Conservation (phyloP, 2,797 vertebrate genomes). For the Chlorospingus semifuscus region DNA sequence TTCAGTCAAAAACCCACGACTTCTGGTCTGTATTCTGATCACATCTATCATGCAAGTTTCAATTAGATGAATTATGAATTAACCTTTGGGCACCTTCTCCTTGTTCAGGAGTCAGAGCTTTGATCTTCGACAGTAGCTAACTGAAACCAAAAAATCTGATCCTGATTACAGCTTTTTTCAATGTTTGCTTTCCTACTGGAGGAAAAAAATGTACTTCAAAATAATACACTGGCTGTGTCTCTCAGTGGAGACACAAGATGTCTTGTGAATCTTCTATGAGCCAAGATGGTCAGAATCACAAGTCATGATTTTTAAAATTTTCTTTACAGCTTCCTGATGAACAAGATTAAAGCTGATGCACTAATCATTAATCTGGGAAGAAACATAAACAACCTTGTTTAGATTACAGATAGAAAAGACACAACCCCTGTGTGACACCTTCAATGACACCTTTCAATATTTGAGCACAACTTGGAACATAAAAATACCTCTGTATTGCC, state of each 20-base stretch:
- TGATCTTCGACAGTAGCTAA: background rate
- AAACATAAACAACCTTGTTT: background rate
- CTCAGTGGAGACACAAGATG: background rate
- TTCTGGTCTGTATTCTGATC: background rate
- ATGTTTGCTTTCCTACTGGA: background rate
- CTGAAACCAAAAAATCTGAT: background rate
- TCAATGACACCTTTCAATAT: background rate
- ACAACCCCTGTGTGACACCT: background rate
- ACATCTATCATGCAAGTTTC: background rate
- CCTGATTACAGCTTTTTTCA: background rate
- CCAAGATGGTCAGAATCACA: background rate
- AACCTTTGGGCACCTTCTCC: background rate
- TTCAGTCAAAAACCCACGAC: background rate
- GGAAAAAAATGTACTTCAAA: background rate
- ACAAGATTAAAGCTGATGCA: background rate
- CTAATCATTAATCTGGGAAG: background rate
- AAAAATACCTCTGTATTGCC: background rate
- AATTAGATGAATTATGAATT: background rate
- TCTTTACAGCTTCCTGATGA: background rate
- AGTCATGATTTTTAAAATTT: background rate
- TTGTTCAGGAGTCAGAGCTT: background rate
- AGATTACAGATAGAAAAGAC: background rate
- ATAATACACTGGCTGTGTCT: background rate
- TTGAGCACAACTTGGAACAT: background rate
- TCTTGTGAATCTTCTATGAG: background rate